Percentiles rank a stretch among this genome's conserved stretches.
Evolutionary conservation across 2,797 vertebrate species (phyloP).

Genomic region (Euphonia xanthogaster): DNA sequence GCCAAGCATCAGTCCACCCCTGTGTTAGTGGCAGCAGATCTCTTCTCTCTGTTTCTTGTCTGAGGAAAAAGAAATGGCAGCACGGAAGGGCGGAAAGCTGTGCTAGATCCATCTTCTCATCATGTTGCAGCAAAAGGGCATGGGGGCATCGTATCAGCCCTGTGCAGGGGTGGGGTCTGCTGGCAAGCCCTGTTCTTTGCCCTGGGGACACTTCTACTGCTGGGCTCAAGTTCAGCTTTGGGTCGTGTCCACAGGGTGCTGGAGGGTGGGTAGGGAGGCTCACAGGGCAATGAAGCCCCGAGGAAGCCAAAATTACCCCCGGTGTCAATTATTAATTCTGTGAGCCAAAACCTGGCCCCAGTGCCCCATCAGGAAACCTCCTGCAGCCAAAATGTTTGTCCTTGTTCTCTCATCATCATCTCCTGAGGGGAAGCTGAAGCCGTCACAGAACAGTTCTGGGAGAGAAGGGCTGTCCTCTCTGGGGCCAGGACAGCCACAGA

Average conservation of each 20-base stretch:
- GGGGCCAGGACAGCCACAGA: accelerated
- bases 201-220: not conserved
- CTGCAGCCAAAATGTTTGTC: accelerated
- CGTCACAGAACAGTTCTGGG: not conserved
- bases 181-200: not conserved
- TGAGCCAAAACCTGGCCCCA: not conserved
- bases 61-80: accelerated
- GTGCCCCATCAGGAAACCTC: not conserved
- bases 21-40: not conserved
- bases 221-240: not conserved
- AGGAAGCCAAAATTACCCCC: not conserved
- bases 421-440: not conserved
- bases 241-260: not conserved
- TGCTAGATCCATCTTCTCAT: not conserved
- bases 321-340: not conserved
- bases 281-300: accelerated
- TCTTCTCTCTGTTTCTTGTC: not conserved
- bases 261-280: not conserved
- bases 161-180: accelerated
- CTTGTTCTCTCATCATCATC: accelerated
- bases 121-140: not conserved
- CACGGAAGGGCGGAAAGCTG: accelerated
- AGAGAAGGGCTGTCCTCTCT: not conserved
- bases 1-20: not conserved
- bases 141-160: too few species aligned